Evolutionary conservation across 2,113 vertebrate genomes (phyloP).

Genomic region (Trochalopteron elliotii): DNA sequence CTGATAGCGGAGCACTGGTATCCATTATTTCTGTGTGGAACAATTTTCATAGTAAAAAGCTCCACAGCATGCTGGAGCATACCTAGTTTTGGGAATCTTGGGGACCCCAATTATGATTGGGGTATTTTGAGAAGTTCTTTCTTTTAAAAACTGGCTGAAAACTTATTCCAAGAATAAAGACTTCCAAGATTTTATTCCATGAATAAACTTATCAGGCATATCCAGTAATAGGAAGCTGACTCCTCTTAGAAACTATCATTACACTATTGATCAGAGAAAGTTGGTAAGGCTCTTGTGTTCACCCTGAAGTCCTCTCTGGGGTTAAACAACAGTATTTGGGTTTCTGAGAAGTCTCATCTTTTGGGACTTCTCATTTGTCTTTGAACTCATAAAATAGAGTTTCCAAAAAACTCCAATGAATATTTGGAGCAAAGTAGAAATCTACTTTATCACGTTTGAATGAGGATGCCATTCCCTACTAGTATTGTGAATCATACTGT

Average conservation of each 20-base stretch:
- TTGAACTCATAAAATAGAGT: not conserved
- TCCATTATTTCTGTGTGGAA: accelerated
- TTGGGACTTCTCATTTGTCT: not conserved
- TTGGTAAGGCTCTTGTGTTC: not conserved
- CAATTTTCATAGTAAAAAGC: not conserved
- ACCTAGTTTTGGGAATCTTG: not conserved
- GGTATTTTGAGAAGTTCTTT: not conserved
- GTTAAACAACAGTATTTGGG: not conserved
- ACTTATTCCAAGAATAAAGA: not conserved
- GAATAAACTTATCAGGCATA: not conserved
- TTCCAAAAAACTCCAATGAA: not conserved
- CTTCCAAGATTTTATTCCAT: not conserved
- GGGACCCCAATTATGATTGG: not conserved
- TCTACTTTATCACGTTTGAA: not conserved
- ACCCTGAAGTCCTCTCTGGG: not conserved
- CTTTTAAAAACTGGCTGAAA: not conserved
- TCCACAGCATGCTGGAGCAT: not conserved
- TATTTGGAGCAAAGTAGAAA: not conserved
- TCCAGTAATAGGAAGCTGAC: not conserved
- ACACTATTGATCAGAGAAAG: not conserved
- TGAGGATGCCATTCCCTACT: not conserved
- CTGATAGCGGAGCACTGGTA: accelerated
- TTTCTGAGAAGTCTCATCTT: not conserved
- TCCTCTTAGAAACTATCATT: not conserved
- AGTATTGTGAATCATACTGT: not conserved